Conservation (phyloP, 2,888 invertebrate genomes). For the Dorcus hopei region DNA sequence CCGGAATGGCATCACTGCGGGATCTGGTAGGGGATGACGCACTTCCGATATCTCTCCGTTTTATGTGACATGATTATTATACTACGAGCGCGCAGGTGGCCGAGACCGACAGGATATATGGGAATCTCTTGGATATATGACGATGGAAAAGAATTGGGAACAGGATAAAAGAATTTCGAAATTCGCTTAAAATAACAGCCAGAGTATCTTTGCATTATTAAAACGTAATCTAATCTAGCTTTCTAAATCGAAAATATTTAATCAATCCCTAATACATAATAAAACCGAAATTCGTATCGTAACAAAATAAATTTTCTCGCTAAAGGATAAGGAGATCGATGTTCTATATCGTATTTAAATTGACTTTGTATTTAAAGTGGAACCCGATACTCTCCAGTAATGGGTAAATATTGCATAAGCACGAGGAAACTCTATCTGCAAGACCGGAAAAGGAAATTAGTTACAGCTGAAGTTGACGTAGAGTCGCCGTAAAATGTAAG, state of each 20-base stretch:
- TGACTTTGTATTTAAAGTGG: slow-evolving; percentile 15
- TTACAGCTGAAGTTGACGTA: neutral
- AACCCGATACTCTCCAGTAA: slow-evolving; percentile 32
- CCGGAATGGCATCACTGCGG: slow-evolving; percentile 6
- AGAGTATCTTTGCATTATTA: neutral
- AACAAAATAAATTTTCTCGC: no score
- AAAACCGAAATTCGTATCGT: neutral
- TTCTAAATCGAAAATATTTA: neutral
- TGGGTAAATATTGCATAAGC: slow-evolving; percentile 33
- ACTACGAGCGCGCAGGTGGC: slow-evolving; percentile 45
- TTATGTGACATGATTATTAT: slow-evolving; percentile 50
- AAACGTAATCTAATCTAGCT: neutral
- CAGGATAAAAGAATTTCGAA: slow-evolving; percentile 7
- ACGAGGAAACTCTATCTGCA: slow-evolving; percentile 26
- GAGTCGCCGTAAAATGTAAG: no score
- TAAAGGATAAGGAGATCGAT: neutral
- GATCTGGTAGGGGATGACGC: slow-evolving; percentile 21
- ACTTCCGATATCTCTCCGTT: slow-evolving; percentile 45
- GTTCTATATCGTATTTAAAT: neutral
- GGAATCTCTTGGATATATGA: slow-evolving; percentile 39
- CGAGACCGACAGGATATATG: slow-evolving; percentile 38
- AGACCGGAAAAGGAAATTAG: slow-evolving; percentile 2
- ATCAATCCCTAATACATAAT: neutral
- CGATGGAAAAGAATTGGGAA: slow-evolving; percentile 20
- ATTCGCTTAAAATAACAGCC: neutral